Percentiles rank a stretch among this genome's conserved stretches.
Conservation (phyloP, 2,113 vertebrate genomes). For the Pogona vitticeps region DNA sequence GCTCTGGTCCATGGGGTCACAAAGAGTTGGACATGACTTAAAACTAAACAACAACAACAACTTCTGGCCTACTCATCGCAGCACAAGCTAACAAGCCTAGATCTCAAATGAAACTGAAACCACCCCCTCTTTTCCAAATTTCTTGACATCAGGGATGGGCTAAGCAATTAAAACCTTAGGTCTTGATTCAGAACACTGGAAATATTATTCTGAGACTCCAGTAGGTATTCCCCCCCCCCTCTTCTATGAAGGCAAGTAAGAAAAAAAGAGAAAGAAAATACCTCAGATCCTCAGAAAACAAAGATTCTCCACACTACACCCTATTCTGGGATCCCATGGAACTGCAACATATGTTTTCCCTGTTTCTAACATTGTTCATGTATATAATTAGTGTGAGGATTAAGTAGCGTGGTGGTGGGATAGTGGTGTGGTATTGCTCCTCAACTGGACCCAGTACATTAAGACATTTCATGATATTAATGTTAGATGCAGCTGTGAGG, state of each 20-base stretch:
- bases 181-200: not conserved
- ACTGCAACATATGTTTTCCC: not conserved
- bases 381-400: no score
- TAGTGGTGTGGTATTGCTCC: not conserved
- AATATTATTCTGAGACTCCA: not conserved
- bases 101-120: no score
- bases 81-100: no score
- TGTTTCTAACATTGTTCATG: not conserved
- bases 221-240: not conserved
- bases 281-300: not conserved
- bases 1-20: no score
- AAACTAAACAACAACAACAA: no score
- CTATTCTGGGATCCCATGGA: not conserved
- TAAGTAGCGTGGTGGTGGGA: not conserved
- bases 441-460: not conserved
- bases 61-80: no score
- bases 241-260: not conserved
- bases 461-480: not conserved
- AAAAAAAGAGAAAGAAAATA: not conserved
- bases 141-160: no score
- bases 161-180: not conserved
- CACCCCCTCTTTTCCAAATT: no score
- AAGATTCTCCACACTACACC: not conserved
- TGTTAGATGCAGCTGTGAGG: no score
- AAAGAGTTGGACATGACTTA: no score